Evolutionary conservation across 2,113 vertebrate species (phyloP).

Genomic region (Notarius quadriscutis): DNA sequence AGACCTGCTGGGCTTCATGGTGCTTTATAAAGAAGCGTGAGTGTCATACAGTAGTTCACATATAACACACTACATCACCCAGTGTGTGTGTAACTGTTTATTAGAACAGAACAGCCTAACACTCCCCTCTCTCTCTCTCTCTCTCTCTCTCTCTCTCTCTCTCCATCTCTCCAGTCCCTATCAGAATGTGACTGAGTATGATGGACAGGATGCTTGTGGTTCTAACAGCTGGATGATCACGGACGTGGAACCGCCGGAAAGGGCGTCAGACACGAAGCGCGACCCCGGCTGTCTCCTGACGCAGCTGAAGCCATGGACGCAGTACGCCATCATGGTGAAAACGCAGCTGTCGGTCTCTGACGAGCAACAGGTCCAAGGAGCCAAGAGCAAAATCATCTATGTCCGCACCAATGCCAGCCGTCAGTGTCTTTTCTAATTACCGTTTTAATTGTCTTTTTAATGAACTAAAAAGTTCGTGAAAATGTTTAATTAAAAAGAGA

Average conservation of each 20-base stretch:
- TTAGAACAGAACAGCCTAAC: neutral
- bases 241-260: constrained; percentile 86
- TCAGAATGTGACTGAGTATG: constrained; percentile 93
- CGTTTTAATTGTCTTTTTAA: neutral
- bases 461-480: neutral
- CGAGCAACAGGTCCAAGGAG: constrained; percentile 86
- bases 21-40: constrained; percentile 98
- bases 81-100: neutral
- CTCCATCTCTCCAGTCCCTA: constrained; percentile 76
- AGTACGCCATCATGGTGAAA: constrained; percentile 96
- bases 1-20: constrained; percentile 95
- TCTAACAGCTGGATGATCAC: constrained; percentile 96
- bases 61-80: neutral
- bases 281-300: constrained; percentile 84
- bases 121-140: neutral
- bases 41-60: constrained; percentile 47
- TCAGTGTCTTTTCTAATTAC: constrained; percentile 65
- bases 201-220: constrained; percentile 93
- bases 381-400: constrained; percentile 97
- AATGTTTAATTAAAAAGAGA: neutral
- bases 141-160: neutral
- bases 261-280: constrained; percentile 75
- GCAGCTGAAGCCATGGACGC: constrained; percentile 91
- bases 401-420: constrained; percentile 88
- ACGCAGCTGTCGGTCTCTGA: constrained; percentile 91